Evolutionary conservation across 2,113 vertebrate genomes (phyloP), one percentile per base, ranked within the genome.

Genomic region (Melanotaenia duboulayi): DNA sequence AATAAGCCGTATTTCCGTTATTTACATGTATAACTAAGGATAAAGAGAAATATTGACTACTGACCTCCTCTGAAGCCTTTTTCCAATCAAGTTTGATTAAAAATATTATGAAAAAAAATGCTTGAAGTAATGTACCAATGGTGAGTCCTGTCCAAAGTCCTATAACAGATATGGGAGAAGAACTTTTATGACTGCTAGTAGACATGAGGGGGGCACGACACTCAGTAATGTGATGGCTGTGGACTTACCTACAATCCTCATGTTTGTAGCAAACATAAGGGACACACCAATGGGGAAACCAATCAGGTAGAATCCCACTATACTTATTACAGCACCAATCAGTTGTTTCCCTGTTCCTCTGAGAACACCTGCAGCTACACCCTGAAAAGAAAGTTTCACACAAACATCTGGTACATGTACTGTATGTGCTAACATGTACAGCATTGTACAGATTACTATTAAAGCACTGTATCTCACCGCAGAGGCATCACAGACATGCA

Each of bases 81-180:
- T 90, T 92, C 96, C 96, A 96, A 35, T 97, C 90, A 44, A 96
- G 91, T 9, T 73, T 91, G 42, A 83, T 59, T 63, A 97, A 88
- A 24, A 95, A 91, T 57, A 64, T 19, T 0, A 91, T 48, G 50
- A 96, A 96, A 61, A 92, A 94, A 13, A 81, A 2, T 0, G 88
- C 86, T 76, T 97, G 95, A 0, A 94, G 16, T 1, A 81, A 55
- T 3, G 90, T 72, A 72, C 94, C 95, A 16, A 95, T 4, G 3
- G 93, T 78, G 11, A 96, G 88, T 14, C 96, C 96, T 0, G 82
- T 80, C 96, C 96, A 97, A 44, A 97, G 87, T 55, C 96, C 96
- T 97, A 64, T 35, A 55, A 56, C 11, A 16, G 2, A 81, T 4
- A 32, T 5, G 20, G 19, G 12, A 24, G 28, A 2, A n/a, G 51